These are phyloP conservation scores for Gymnosoma rotundatum DNA, from an alignment of 2,888 invertebrate genomes.

Conservation along the genomic window DNA sequence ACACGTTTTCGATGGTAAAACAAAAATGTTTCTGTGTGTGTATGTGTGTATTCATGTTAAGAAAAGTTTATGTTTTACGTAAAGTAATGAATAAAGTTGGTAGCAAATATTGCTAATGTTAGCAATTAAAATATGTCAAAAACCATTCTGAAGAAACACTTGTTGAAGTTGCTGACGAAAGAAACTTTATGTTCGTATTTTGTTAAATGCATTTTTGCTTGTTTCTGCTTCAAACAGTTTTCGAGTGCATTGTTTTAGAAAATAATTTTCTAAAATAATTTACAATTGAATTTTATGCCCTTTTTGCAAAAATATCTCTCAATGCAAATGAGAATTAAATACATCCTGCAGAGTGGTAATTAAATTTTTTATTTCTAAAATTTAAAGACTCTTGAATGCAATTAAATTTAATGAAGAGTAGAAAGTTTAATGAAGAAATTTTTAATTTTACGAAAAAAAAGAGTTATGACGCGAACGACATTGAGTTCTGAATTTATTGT, in stretches of 20 bases:
- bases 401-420: slow-evolving; percentile 34
- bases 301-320: slow-evolving; percentile 20
- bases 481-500: too few relatives aligned
- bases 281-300: slow-evolving; percentile 62
- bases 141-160: slow-evolving; percentile 66
- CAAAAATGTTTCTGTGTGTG: slow-evolving; percentile 1
- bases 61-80: slow-evolving; percentile 41
- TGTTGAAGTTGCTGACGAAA: slow-evolving; percentile 45
- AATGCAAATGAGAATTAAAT: slow-evolving; percentile 9
- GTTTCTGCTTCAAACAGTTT: slow-evolving; percentile 53
- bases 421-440: not conserved
- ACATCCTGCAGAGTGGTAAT: slow-evolving; percentile 39
- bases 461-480: too few relatives aligned
- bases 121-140: slow-evolving; percentile 70
- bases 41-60: slow-evolving; percentile 4
- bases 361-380: slow-evolving; percentile 26
- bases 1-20: too few relatives aligned
- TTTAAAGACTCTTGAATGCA: slow-evolving; percentile 1
- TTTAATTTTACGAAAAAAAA: not conserved
- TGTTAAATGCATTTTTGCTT: slow-evolving; percentile 28
- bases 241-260: slow-evolving; percentile 55
- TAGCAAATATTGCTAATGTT: slow-evolving; percentile 68
- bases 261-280: slow-evolving; percentile 52
- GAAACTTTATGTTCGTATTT: slow-evolving; percentile 34
- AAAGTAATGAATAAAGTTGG: slow-evolving; percentile 65